Evolutionary conservation across 2,797 vertebrate species (phyloP).

Genomic region (Pyrocephalus nanus): DNA sequence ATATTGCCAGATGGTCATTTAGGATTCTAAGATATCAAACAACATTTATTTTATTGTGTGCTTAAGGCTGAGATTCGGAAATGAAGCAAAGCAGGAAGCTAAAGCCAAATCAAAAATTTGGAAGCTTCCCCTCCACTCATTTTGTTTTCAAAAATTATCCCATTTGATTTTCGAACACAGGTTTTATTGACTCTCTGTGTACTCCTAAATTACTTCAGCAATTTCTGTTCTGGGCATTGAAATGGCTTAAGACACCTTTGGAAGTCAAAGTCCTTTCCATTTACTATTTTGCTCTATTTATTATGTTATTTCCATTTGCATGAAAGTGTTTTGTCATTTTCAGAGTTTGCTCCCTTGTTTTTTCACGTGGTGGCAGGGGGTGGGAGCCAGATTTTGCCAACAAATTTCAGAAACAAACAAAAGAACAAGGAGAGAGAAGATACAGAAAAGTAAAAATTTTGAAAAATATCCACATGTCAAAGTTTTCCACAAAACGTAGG

Average conservation of each 20-base stretch:
- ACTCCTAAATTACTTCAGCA: not conserved
- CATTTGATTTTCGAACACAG: not conserved
- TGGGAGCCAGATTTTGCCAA: not conserved
- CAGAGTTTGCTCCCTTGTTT: not conserved
- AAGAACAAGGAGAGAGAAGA: not conserved
- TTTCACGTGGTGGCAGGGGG: not conserved
- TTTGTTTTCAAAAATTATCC: not conserved
- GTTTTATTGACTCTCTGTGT: not conserved
- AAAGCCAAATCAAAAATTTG: not conserved
- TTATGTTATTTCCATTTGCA: not conserved
- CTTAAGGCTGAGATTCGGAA: not conserved
- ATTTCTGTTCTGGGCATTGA: not conserved
- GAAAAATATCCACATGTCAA: fast-evolving
- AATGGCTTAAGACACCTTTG: not conserved
- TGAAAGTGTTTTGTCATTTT: not conserved
- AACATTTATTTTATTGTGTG: not conserved
- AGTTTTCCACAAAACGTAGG: not conserved
- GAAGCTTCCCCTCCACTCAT: not conserved
- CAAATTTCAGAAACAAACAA: not conserved
- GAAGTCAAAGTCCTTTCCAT: not conserved
- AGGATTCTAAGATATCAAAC: not conserved
- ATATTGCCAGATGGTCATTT: not conserved
- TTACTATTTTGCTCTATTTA: not conserved
- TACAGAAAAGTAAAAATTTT: not conserved
- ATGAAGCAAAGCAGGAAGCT: not conserved